Evolutionary conservation across 2,113 vertebrate species (phyloP).

Genomic region (Coryphaenoides rupestris): DNA sequence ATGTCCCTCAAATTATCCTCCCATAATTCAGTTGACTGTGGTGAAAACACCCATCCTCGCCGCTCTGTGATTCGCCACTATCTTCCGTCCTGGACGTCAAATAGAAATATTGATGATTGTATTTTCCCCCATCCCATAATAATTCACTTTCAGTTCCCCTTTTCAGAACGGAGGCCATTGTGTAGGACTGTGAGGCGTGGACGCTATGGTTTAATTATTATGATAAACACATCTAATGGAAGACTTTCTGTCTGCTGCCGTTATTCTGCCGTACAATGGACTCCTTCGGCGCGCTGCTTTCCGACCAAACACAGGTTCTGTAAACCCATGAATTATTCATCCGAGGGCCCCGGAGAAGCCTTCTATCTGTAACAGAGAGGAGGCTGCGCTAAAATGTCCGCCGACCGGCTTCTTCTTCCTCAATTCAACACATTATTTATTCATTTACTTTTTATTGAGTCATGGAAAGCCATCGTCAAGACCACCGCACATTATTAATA

Average conservation of each 20-base stretch:
- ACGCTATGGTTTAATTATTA: background rate
- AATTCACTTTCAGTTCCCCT: too few relatives aligned
- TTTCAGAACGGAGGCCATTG: too few relatives aligned
- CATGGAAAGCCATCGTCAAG: conserved; percentile 42
- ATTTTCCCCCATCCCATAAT: too few relatives aligned
- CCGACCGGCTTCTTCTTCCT: conserved; percentile 49
- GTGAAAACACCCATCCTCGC: too few relatives aligned
- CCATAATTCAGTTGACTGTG: too few relatives aligned
- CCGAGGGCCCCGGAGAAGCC: conserved; percentile 33
- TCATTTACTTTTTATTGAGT: conserved; percentile 64
- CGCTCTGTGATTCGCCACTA: too few relatives aligned
- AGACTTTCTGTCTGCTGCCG: conserved; percentile 11
- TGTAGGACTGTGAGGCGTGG: too few relatives aligned
- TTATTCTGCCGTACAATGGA: conserved; percentile 20
- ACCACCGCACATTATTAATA: conserved; percentile 51
- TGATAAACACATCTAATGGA: background rate
- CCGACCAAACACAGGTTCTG: conserved; percentile 33
- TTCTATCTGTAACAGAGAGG: conserved; percentile 33
- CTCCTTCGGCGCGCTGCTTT: conserved; percentile 22
- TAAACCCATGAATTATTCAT: conserved; percentile 61
- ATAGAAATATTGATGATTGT: too few relatives aligned
- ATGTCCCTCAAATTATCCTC: too few relatives aligned
- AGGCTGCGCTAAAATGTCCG: conserved; percentile 21
- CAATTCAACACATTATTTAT: conserved; percentile 67
- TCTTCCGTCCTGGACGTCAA: too few relatives aligned